These are phyloP conservation scores for Labeo catla DNA, from an alignment of 2,113 vertebrate species.

Conservation along the genomic window DNA sequence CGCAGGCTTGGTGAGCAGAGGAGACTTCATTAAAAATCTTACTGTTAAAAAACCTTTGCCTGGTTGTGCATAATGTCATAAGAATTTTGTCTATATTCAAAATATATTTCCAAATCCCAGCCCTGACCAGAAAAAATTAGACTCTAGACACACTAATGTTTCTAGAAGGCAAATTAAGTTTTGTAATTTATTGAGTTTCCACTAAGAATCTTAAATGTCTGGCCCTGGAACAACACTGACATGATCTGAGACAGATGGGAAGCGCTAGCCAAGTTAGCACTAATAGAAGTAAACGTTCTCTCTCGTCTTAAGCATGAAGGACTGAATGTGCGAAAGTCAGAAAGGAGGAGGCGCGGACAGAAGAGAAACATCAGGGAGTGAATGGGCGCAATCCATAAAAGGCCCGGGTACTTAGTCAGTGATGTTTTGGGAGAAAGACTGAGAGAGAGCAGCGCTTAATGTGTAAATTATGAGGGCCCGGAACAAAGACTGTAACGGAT, in stretches of 20 bases:
- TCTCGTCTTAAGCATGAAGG: conserved; percentile 10
- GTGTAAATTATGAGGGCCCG: conserved; percentile 5
- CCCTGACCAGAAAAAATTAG: not conserved
- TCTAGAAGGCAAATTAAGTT: not conserved
- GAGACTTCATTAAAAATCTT: no score
- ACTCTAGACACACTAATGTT: not conserved
- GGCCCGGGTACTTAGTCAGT: conserved; percentile 60
- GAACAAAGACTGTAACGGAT: conserved; percentile 21
- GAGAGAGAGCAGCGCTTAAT: conserved; percentile 36
- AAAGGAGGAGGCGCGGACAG: conserved; percentile 46
- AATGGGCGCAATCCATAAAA: conserved; percentile 74
- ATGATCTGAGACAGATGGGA: conserved; percentile 35
- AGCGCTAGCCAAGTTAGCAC: conserved; percentile 19
- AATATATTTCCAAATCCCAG: not conserved
- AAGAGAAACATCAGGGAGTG: conserved; percentile 49
- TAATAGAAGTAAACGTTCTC: conserved; percentile 28
- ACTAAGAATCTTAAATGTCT: not conserved
- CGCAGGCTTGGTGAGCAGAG: no score
- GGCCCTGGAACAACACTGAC: not conserved
- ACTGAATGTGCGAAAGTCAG: conserved; percentile 36
- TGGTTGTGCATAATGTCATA: not conserved
- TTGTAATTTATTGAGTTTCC: not conserved
- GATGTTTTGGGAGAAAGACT: conserved; percentile 58
- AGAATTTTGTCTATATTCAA: not conserved
- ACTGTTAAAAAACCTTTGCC: no score